Evolutionary conservation across 2,797 vertebrate genomes (phyloP), one percentile per base, ranked within the genome.

Genomic region (Odontamblyopus rebecca): DNA sequence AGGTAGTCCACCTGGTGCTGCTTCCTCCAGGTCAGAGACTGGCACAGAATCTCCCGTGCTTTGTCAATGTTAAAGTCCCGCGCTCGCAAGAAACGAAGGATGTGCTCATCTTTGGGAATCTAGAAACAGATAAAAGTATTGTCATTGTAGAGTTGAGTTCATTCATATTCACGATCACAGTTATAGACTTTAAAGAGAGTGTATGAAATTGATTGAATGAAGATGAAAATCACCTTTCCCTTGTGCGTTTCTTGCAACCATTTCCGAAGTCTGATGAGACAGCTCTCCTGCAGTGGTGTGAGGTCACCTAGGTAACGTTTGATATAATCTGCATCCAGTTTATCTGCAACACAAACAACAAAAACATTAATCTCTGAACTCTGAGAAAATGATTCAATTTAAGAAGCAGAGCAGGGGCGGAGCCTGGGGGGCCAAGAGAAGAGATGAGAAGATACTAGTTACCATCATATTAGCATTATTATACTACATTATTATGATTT

Each of bases 201-300:
- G 32, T 11, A n/a, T 4, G 18, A 63, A 41, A 9, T n/a, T 41
- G 12, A 63, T 6, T 44, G 9, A 38, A 32, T 32, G 19, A 48
- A 61, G 8, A 18, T 3, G n/a, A 44, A 27, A 6, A 67, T 91
- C 85, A 98, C 97, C 86, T 98, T 99, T 90, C 97, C 98, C 88
- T 99, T 99, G 92, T 99, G 98, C 0, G 95, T 96, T 78, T 99
- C 98, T 90, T 99, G 97, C 11, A 99, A 95, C 97, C 97, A 98
- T 85, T 95, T 95, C 27, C 97, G 95, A 63, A 99, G 95, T 13
- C 96, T 92, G 86, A 99, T 99, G 63, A 99, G 94, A 85, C 97
- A 99, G 92, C 97, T 99, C 88, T 99, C 98, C 89, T 99, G 97
- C 77, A 99, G 92, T 0, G 98, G 98, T 0, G 97, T 99, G 88